These are phyloP conservation scores for Lemur catta DNA, from an alignment of 2,797 vertebrate genomes.

Conservation along the genomic window DNA sequence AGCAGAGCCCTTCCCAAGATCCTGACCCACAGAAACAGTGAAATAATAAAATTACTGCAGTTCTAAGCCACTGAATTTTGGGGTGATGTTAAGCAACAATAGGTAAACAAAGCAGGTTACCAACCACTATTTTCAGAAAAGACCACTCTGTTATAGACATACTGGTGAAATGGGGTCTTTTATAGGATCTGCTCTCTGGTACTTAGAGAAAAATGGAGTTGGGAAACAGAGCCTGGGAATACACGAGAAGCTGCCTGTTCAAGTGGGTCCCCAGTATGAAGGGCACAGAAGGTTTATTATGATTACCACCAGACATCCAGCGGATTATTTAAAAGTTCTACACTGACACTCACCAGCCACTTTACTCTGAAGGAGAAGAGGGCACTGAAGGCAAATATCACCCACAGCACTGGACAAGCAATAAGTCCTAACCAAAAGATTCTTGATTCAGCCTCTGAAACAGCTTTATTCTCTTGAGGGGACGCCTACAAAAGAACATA, in stretches of 20 bases:
- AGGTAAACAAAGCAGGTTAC: background rate
- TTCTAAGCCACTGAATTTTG: background rate
- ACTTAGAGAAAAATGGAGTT: background rate
- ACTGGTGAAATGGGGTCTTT: background rate
- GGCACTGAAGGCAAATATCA: slow-evolving; percentile 92
- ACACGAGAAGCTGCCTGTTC: background rate
- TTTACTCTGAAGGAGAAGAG: slow-evolving; percentile 94
- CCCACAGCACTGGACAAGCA: slow-evolving; percentile 92
- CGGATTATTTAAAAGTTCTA: too few species aligned
- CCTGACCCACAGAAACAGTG: background rate
- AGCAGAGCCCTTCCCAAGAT: background rate
- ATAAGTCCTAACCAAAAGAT: slow-evolving; percentile 97
- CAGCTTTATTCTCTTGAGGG: slow-evolving; percentile 74
- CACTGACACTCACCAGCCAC: slow-evolving; percentile 92
- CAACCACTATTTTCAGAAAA: background rate
- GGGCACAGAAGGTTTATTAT: background rate
- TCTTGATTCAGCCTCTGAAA: slow-evolving; percentile 90
- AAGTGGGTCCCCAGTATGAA: background rate
- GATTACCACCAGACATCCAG: background rate
- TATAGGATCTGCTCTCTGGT: background rate
- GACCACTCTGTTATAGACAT: background rate
- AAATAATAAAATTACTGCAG: background rate
- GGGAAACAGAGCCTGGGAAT: background rate
- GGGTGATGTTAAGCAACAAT: background rate
- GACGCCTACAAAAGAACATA: slow-evolving; percentile 81